Evolutionary conservation across 37 sponge, comb jelly and placozoan species (phyloP).

Genomic region (Axinella damicornis): DNA sequence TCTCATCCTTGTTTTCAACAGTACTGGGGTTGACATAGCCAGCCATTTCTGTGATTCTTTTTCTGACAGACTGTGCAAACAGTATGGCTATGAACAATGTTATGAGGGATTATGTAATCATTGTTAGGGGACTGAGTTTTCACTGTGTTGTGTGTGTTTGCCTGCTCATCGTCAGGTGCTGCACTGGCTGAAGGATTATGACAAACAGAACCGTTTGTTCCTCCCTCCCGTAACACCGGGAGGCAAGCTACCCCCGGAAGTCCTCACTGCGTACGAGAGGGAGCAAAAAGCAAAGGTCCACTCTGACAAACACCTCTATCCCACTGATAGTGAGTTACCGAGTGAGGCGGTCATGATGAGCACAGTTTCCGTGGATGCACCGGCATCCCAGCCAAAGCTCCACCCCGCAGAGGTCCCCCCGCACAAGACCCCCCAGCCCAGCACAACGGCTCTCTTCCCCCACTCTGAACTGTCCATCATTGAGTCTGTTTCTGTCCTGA

Average conservation of each 20-base stretch:
- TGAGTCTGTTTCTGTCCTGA: conserved; percentile 25
- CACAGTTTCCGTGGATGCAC: neutral
- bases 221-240: conserved; percentile 88
- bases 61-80: too few relatives aligned
- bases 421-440: conserved; percentile 12
- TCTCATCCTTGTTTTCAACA: too few relatives aligned
- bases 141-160: too few relatives aligned
- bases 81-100: too few relatives aligned
- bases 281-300: neutral
- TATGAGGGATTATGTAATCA: too few relatives aligned
- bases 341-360: conserved; percentile 1
- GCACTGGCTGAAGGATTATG: conserved; percentile 79
- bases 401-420: neutral
- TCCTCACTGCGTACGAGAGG: conserved; percentile 71
- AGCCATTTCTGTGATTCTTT: too few relatives aligned
- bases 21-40: too few relatives aligned
- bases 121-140: too few relatives aligned
- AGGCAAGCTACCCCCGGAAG: conserved; percentile 77
- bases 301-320: neutral
- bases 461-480: conserved; percentile 15
- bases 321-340: neutral
- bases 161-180: conserved; percentile 73
- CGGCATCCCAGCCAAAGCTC: neutral
- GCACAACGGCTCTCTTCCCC: conserved; percentile 25
- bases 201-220: conserved; percentile 71